A percentile compares a stretch with the other conserved stretches of the same genome.
Conservation (phyloP, 1,140 invertebrate species). For the Hycleus cichorii region DNA sequence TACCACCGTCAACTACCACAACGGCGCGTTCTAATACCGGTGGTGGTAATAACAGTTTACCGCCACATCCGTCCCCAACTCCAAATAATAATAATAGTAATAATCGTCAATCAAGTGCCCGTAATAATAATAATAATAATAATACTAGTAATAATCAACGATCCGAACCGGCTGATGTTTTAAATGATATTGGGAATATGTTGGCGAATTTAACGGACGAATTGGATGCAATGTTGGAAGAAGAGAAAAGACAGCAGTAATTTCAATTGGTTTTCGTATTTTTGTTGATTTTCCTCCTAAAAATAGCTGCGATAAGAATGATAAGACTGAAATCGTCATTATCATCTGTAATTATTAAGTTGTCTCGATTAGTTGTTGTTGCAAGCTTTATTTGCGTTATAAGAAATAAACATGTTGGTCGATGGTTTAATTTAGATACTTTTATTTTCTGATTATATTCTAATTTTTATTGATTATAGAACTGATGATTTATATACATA, state of each 20-base stretch:
- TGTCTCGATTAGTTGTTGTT: no score
- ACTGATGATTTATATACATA: no score
- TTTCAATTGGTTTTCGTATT: background rate
- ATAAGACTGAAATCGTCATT: no score
- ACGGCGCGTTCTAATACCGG: constrained; percentile 18
- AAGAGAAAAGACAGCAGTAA: constrained; percentile 65
- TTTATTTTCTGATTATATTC: no score
- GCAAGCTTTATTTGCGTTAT: no score
- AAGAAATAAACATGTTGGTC: no score
- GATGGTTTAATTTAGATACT: no score
- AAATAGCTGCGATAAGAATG: no score
- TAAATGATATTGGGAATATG: constrained; percentile 97
- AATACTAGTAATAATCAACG: constrained; percentile 30
- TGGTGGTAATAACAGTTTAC: constrained; percentile 36
- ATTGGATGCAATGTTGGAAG: constrained; percentile 89
- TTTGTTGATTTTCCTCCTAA: no score
- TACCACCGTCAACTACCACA: constrained; percentile 34
- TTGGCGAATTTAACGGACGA: constrained; percentile 88
- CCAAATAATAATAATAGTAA: constrained; percentile 29
- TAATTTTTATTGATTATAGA: no score
- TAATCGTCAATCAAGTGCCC: constrained; percentile 23
- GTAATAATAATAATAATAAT: constrained; percentile 12
- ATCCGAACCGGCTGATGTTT: constrained; percentile 76
- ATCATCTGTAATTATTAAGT: no score
- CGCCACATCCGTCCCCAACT: constrained; percentile 39